These are phyloP conservation scores for Gortyna flavago DNA, from an alignment of 2,888 invertebrate genomes.

Conservation along the genomic window DNA sequence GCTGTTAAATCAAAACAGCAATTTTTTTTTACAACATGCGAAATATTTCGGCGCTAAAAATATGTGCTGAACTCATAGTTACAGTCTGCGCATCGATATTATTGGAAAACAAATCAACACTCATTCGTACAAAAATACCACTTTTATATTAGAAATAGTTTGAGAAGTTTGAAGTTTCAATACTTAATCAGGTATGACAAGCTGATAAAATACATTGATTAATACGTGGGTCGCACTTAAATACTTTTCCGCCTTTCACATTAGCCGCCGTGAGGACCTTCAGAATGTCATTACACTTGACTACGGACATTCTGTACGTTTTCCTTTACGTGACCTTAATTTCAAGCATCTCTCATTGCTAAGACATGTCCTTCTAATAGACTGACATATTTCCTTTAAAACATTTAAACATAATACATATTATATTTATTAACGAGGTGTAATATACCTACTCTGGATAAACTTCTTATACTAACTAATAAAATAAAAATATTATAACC, in stretches of 20 bases:
- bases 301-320: conserved; percentile 45
- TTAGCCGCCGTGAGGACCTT: conserved; percentile 19
- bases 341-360: conserved; percentile 26
- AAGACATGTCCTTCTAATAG: background rate
- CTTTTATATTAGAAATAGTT: background rate
- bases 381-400: background rate
- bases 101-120: background rate
- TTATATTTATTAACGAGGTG: background rate
- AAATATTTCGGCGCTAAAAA: background rate
- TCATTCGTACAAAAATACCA: background rate
- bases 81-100: background rate
- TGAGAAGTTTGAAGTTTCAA: background rate
- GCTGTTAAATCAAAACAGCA: background rate
- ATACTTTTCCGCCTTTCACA: conserved; percentile 21
- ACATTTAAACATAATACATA: background rate
- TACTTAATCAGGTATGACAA: conserved; percentile 7
- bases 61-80: background rate
- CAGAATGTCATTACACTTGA: conserved; percentile 46
- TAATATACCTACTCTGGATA: too few species aligned
- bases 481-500: too few species aligned
- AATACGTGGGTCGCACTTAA: conserved; percentile 40
- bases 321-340: conserved; percentile 61
- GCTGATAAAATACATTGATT: conserved; percentile 35
- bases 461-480: too few species aligned
- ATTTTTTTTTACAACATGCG: background rate